Evolutionary conservation across 2,888 invertebrate genomes (phyloP).

Genomic region (Acrocera orbiculus): DNA sequence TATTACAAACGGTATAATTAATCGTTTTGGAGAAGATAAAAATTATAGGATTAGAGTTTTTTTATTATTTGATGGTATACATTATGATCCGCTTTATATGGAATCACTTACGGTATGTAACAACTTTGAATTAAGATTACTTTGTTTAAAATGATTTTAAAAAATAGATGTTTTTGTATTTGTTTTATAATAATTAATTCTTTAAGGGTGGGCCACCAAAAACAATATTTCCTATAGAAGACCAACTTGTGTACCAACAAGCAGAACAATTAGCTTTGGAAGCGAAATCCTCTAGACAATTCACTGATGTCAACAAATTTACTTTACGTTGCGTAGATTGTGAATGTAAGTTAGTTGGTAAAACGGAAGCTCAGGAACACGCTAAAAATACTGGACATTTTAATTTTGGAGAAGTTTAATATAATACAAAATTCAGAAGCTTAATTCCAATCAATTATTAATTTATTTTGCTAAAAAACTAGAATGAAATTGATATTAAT

Average conservation of each 20-base stretch:
- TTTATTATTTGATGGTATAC: conserved; percentile 86
- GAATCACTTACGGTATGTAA: conserved; percentile 58
- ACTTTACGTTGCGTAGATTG: conserved; percentile 72
- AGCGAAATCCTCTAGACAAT: conserved; percentile 77
- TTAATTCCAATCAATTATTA: too few species aligned
- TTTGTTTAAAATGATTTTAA: not conserved
- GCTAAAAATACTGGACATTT: conserved; percentile 70
- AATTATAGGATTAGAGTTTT: conserved; percentile 69
- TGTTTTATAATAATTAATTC: conserved; percentile 10
- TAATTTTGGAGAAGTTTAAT: conserved; percentile 63
- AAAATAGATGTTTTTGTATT: not conserved
- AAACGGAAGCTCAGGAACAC: conserved; percentile 66
- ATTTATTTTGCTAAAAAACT: too few species aligned
- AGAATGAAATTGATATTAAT: too few species aligned
- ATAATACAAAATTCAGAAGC: too few species aligned
- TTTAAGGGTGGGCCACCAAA: conserved; percentile 51
- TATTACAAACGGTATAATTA: conserved; percentile 74
- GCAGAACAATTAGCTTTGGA: conserved; percentile 74
- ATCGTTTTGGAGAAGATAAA: conserved; percentile 85
- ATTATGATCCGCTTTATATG: conserved; percentile 85
- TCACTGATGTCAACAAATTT: conserved; percentile 77
- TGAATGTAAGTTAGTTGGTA: conserved; percentile 55
- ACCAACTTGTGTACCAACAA: conserved; percentile 52
- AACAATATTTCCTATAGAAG: conserved; percentile 64
- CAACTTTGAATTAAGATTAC: too few species aligned